Evolutionary conservation across 2,888 invertebrate genomes (phyloP).

Genomic region (Ellobium chinense): DNA sequence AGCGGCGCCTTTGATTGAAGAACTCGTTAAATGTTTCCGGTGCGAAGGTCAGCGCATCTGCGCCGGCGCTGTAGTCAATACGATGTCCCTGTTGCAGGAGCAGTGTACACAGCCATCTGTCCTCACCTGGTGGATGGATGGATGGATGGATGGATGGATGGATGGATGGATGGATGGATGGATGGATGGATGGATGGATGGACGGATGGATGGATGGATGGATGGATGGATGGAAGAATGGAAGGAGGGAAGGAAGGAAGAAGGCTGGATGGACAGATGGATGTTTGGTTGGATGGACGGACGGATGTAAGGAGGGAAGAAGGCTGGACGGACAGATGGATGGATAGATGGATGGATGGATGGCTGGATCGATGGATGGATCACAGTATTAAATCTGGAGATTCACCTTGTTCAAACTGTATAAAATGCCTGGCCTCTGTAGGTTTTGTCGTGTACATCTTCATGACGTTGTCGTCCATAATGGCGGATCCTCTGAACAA

Average conservation of each 20-base stretch:
- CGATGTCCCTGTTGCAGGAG: constrained; percentile 76
- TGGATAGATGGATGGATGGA: background rate
- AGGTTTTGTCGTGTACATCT: constrained; percentile 88
- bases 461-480: constrained; percentile 95
- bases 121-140: constrained; percentile 72
- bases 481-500: constrained; percentile 92
- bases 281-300: background rate
- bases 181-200: constrained; percentile 49
- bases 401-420: constrained; percentile 91
- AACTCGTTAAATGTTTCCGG: constrained; percentile 78
- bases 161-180: background rate
- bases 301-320: background rate
- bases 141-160: background rate
- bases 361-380: background rate
- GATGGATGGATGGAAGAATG: background rate
- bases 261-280: constrained; percentile 51
- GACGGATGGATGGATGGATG: background rate
- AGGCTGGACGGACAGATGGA: no score
- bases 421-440: constrained; percentile 90
- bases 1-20: constrained; percentile 76
- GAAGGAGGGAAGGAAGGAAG: no score
- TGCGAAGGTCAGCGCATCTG: constrained; percentile 76
- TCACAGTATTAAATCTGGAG: background rate
- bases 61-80: constrained; percentile 77
- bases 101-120: constrained; percentile 77